Evolutionary conservation across 2,797 vertebrate species (phyloP).

Genomic region (Tinamus major): DNA sequence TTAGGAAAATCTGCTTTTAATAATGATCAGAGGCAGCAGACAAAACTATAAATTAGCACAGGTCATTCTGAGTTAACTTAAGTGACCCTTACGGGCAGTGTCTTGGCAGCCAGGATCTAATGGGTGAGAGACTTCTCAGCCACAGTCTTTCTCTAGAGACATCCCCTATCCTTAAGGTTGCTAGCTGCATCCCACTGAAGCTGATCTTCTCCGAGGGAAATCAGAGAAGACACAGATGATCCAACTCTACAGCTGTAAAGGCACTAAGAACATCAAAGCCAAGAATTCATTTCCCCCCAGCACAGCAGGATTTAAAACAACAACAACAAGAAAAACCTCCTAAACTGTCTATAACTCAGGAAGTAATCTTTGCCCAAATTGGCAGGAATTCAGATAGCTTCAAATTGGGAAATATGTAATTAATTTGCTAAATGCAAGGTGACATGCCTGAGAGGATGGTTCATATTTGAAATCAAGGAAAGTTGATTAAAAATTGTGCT

Average conservation of each 20-base stretch:
- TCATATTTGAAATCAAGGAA: neutral
- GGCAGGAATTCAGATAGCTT: constrained; percentile 23
- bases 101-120: neutral
- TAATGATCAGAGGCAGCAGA: neutral
- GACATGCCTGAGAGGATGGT: neutral
- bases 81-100: neutral
- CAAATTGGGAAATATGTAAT: constrained; percentile 19
- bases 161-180: neutral
- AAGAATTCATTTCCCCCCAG: constrained; percentile 42
- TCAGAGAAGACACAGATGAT: constrained; percentile 1
- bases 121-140: neutral
- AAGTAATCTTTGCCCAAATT: constrained; percentile 26
- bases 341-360: constrained; percentile 30
- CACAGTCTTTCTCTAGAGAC: neutral
- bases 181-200: neutral
- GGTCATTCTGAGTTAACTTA: neutral
- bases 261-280: constrained; percentile 49
- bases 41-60: neutral
- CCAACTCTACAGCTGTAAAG: constrained; percentile 9
- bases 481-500: constrained; percentile 6
- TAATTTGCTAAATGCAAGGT: constrained; percentile 41
- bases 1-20: neutral
- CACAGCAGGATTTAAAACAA: constrained; percentile 47
- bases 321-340: constrained; percentile 8
- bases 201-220: constrained; percentile 1